phyloP scores from a whole-genome alignment of 1,140 invertebrate species.

The Papilio xuthus region DNA sequence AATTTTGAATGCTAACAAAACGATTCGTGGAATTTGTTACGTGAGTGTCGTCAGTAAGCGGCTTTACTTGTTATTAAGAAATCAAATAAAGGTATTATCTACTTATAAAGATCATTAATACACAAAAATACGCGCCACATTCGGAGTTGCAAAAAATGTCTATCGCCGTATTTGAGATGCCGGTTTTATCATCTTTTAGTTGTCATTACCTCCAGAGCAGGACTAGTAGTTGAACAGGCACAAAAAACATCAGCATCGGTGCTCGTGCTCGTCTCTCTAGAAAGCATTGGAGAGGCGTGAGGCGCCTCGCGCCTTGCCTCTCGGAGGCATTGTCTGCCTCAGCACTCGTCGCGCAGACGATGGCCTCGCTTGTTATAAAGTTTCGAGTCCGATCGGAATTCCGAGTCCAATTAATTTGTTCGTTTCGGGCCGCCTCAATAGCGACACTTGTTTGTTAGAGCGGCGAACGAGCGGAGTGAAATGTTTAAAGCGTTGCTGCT shows the following conservation, averaged over 20 bases:
- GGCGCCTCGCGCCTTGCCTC: not conserved
- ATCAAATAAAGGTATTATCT: no score
- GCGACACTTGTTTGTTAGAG: not conserved
- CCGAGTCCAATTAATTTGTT: slow-evolving; percentile 4
- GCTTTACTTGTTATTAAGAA: no score
- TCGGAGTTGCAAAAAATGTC: no score
- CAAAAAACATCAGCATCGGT: not conserved
- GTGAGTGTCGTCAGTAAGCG: not conserved
- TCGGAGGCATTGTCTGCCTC: not conserved
- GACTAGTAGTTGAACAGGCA: no score
- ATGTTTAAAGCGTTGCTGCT: not conserved
- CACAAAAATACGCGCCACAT: no score
- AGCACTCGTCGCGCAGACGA: not conserved
- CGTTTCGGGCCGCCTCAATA: not conserved
- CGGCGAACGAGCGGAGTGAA: not conserved
- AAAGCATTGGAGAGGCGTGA: not conserved
- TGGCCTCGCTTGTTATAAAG: slow-evolving; percentile 3
- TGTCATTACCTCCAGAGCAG: no score
- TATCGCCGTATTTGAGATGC: no score
- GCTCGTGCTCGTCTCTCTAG: not conserved
- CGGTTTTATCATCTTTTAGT: no score
- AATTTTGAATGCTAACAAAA: not conserved
- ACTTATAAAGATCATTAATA: no score
- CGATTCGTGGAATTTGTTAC: not conserved
- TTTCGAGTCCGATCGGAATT: slow-evolving; percentile 8